Conservation (phyloP, 2,888 invertebrate genomes). For the Ennomos fuscantarius region DNA sequence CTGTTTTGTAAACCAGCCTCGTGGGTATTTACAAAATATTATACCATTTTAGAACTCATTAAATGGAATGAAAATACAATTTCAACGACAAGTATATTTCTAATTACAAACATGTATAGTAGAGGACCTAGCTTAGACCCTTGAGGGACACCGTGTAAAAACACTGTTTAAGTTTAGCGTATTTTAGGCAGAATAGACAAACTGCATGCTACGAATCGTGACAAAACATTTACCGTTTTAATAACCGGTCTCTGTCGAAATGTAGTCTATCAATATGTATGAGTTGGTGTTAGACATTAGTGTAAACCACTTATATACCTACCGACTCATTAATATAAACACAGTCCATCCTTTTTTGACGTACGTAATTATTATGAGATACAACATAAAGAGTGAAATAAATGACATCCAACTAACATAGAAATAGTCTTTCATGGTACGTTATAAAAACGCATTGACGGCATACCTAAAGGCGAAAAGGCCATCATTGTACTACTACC, state of each 20-base stretch:
- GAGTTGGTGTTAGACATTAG: slow-evolving; percentile 8
- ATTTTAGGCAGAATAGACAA: slow-evolving; percentile 3
- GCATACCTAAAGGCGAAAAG: too few species aligned
- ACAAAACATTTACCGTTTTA: slow-evolving; percentile 11
- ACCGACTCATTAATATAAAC: not conserved
- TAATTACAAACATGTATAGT: slow-evolving; percentile 3
- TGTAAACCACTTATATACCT: not conserved
- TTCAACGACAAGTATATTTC: slow-evolving; percentile 5
- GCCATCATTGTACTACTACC: too few species aligned
- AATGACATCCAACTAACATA: too few species aligned
- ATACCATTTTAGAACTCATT: slow-evolving; percentile 55
- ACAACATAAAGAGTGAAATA: too few species aligned
- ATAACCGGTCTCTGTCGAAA: slow-evolving; percentile 10
- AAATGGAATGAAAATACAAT: slow-evolving; percentile 41
- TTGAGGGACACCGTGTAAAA: not conserved
- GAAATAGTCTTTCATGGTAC: too few species aligned
- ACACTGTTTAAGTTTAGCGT: too few species aligned
- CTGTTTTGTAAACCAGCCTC: slow-evolving; percentile 61
- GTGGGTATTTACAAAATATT: slow-evolving; percentile 73
- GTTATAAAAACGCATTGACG: too few species aligned
- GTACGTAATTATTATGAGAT: too few species aligned
- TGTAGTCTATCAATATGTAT: slow-evolving; percentile 7
- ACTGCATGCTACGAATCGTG: slow-evolving; percentile 10
- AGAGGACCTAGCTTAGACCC: slow-evolving; percentile 1
- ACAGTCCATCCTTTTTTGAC: too few species aligned